Evolutionary conservation across 2,113 vertebrate genomes (phyloP).

Genomic region (Sinocyclocheilus grahami): DNA sequence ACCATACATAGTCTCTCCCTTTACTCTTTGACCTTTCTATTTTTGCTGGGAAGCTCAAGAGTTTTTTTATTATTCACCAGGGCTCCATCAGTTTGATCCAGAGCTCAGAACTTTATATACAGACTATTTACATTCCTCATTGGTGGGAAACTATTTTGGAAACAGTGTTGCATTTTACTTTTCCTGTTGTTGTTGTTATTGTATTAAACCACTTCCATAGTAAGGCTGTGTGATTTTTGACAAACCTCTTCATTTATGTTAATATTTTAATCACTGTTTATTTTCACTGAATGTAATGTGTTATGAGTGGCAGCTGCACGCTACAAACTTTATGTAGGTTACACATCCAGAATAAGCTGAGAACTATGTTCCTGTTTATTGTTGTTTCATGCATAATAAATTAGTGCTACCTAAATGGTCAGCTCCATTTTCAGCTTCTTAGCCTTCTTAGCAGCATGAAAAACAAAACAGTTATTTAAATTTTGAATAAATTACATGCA

Average conservation of each 20-base stretch:
- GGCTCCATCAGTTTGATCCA: conserved; percentile 16
- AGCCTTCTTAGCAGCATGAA: not conserved
- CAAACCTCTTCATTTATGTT: not conserved
- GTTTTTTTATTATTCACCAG: conserved; percentile 9
- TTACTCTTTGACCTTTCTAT: conserved; percentile 30
- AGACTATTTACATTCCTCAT: conserved; percentile 16
- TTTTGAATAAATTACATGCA: not conserved
- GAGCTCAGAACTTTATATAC: not conserved
- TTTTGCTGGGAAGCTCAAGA: conserved; percentile 28
- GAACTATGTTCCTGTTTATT: not conserved
- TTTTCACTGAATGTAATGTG: not conserved
- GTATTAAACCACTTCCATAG: not conserved
- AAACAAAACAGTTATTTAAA: not conserved
- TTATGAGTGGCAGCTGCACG: not conserved
- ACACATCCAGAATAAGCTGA: not conserved
- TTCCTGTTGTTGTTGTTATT: not conserved
- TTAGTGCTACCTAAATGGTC: not conserved
- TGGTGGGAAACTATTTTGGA: conserved; percentile 13
- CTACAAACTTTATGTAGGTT: not conserved
- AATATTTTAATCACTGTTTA: not conserved
- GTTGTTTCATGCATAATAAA: not conserved
- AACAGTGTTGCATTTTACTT: not conserved
- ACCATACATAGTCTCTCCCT: conserved; percentile 19
- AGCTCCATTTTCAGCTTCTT: not conserved
- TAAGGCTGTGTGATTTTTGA: not conserved